Percentiles rank a stretch among this genome's conserved stretches.
These are phyloP conservation scores for Temnothorax unifasciatus DNA, from an alignment of 2,888 invertebrate species.

Conservation along the genomic window DNA sequence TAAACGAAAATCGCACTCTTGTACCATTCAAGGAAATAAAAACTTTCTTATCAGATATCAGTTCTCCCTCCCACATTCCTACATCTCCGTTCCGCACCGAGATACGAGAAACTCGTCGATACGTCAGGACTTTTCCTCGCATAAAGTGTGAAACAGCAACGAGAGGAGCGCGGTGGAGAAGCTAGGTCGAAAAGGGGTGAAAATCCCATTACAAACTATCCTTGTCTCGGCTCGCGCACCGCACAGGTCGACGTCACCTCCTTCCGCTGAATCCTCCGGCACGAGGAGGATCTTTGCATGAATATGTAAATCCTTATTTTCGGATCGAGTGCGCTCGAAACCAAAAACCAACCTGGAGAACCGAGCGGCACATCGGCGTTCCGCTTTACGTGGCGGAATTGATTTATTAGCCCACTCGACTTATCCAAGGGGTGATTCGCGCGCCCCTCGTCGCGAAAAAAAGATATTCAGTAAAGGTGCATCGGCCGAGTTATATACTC, in stretches of 20 bases:
- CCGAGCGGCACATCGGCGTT: conserved; percentile 66
- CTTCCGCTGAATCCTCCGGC: conserved; percentile 78
- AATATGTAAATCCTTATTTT: conserved; percentile 86
- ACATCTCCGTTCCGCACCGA: neutral
- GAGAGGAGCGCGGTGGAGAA: conserved; percentile 13
- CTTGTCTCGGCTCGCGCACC: conserved; percentile 74
- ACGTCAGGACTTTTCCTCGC: conserved; percentile 62
- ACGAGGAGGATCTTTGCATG: conserved; percentile 82
- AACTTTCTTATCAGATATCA: conserved; percentile 60
- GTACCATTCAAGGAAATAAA: conserved; percentile 10
- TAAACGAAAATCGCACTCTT: neutral
- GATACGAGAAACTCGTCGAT: conserved; percentile 65
- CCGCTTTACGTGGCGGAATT: conserved; percentile 80
- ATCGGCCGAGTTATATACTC: conserved; percentile 32
- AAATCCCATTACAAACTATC: conserved; percentile 85
- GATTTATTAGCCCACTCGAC: conserved; percentile 83
- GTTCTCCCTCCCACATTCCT: neutral
- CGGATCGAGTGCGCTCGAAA: conserved; percentile 85
- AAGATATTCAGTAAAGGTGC: conserved; percentile 61
- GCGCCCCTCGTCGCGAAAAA: conserved; percentile 28
- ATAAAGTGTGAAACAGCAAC: conserved; percentile 52
- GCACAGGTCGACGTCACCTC: conserved; percentile 77
- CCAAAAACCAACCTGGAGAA: conserved; percentile 84
- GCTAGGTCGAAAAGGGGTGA: conserved; percentile 72
- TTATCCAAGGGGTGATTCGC: conserved; percentile 66